phyloP scores from a whole-genome alignment of 2,797 vertebrate genomes.

The Artibeus lituratus region DNA sequence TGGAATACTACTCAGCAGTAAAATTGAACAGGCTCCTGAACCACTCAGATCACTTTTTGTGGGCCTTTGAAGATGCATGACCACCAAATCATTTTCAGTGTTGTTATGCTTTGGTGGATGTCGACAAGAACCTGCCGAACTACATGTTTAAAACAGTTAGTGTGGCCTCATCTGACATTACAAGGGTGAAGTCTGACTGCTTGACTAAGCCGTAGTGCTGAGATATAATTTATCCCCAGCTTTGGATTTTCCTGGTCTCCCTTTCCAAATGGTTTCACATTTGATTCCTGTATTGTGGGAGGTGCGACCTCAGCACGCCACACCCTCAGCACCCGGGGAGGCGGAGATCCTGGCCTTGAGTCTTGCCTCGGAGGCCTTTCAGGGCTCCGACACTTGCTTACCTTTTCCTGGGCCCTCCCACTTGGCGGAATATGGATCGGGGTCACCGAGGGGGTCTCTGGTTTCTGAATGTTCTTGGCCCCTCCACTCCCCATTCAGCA shows the following conservation, averaged over 20 bases:
- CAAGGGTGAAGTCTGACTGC: neutral
- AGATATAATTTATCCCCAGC: neutral
- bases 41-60: neutral
- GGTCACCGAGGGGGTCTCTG: neutral
- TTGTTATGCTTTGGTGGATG: neutral
- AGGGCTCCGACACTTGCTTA: neutral
- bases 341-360: neutral
- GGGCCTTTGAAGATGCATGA: neutral
- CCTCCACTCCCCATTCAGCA: neutral
- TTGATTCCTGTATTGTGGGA: neutral
- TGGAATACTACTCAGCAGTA: neutral
- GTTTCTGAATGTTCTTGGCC: too few species aligned
- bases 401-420: neutral
- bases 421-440: too few species aligned
- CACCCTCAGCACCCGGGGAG: neutral
- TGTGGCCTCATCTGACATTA: neutral
- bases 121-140: neutral
- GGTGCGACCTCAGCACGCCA: neutral
- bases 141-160: constrained; percentile 32
- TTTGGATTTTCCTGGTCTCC: neutral
- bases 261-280: neutral
- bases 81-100: neutral
- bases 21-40: neutral
- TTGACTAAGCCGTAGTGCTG: neutral
- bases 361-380: neutral